A percentile compares a stretch with the other conserved stretches of the same genome.
Evolutionary conservation across 30 jellyfish, hydroid and myxozoan genomes (phyloP).

Genomic region (Pelagia noctiluca): DNA sequence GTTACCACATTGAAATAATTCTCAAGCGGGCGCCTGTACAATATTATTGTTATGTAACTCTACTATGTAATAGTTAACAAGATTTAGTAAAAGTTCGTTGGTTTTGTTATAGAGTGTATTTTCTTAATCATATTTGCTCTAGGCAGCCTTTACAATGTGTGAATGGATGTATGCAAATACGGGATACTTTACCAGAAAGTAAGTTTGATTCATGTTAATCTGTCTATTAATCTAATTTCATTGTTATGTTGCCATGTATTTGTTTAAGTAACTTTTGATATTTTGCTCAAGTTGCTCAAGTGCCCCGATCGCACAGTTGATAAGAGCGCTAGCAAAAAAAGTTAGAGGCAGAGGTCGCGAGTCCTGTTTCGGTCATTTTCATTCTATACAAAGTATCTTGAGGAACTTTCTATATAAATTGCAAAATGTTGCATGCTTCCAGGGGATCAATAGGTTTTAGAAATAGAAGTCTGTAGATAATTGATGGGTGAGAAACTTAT

Average conservation of each 20-base stretch:
- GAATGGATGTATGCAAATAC: constrained; percentile 52
- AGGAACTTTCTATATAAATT: too few relatives aligned
- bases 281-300: background rate
- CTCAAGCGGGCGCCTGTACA: background rate
- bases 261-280: too few relatives aligned
- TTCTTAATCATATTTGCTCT: background rate
- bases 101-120: background rate
- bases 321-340: background rate
- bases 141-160: constrained; percentile 64
- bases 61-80: too few relatives aligned
- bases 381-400: too few relatives aligned
- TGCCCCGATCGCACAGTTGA: background rate
- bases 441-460: too few relatives aligned
- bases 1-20: background rate
- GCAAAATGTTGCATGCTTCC: too few relatives aligned
- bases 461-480: too few relatives aligned
- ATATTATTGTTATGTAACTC: background rate
- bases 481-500: too few relatives aligned
- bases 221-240: background rate
- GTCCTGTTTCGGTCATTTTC: too few relatives aligned
- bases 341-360: background rate
- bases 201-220: background rate
- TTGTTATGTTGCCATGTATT: background rate
- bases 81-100: background rate
- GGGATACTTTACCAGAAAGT: constrained; percentile 15